Percentiles rank a stretch among this genome's conserved stretches.
Conservation (phyloP, 2,888 invertebrate species). For the Eilema depressum region DNA sequence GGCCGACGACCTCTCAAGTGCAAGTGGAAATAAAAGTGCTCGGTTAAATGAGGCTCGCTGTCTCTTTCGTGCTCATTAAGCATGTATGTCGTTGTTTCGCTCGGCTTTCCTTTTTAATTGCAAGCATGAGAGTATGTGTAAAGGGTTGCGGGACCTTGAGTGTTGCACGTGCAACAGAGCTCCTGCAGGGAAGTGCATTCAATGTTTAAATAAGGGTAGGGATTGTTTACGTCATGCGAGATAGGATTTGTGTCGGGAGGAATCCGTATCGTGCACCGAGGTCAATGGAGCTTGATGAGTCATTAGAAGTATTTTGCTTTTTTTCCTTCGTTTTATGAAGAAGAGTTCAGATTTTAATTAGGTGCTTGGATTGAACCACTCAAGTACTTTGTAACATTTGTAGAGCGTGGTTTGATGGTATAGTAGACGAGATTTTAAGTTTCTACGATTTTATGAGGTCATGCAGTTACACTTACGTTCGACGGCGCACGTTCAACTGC, state of each 20-base stretch:
- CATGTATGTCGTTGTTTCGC: slow-evolving; percentile 65
- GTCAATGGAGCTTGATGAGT: slow-evolving; percentile 51
- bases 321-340: slow-evolving; percentile 25
- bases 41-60: slow-evolving; percentile 80
- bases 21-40: slow-evolving; percentile 85
- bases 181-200: slow-evolving; percentile 75
- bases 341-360: slow-evolving; percentile 32
- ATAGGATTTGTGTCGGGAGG: slow-evolving; percentile 50
- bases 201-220: slow-evolving; percentile 77
- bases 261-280: slow-evolving; percentile 41
- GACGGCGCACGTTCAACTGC: too few species aligned
- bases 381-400: slow-evolving; percentile 19
- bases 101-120: slow-evolving; percentile 86
- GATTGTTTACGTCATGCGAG: slow-evolving; percentile 69
- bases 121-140: slow-evolving; percentile 83
- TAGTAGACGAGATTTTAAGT: neutral
- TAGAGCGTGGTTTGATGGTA: neutral
- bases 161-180: slow-evolving; percentile 81
- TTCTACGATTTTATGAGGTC: neutral
- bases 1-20: slow-evolving; percentile 84
- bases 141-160: slow-evolving; percentile 85
- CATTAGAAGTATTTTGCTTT: slow-evolving; percentile 29
- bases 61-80: slow-evolving; percentile 69
- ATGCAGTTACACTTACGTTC: too few species aligned
- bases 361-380: slow-evolving; percentile 19